Percentiles rank a stretch among this genome's conserved stretches.
phyloP scores from a whole-genome alignment of 2,888 invertebrate species.

The Heliconius ismenius region DNA sequence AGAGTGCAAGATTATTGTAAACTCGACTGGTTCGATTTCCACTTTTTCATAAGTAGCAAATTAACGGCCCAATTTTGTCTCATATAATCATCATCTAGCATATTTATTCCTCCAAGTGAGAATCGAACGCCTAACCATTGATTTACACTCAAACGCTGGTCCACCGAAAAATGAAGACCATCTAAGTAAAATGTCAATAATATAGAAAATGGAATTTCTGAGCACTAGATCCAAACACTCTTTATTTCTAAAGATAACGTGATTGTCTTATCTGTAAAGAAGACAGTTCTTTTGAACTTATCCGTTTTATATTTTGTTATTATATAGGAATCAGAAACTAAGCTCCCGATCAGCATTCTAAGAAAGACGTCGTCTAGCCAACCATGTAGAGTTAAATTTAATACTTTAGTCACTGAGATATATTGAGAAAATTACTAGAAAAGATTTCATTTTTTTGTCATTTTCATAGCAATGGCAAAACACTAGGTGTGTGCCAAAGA shows the following conservation, averaged over 20 bases:
- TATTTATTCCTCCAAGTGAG: no score
- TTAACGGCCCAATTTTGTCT: no score
- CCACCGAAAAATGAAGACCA: no score
- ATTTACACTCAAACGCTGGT: no score
- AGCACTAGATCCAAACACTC: background rate
- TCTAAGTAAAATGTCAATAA: no score
- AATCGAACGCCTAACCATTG: no score
- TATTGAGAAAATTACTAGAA: conserved; percentile 14
- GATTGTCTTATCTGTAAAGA: background rate
- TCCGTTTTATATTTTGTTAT: conserved; percentile 9
- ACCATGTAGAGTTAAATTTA: conserved; percentile 39
- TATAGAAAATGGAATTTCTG: no score
- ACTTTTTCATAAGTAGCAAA: no score
- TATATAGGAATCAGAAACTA: conserved; percentile 24
- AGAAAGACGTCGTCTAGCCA: conserved; percentile 38
- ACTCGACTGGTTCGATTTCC: no score
- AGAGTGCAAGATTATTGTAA: no score
- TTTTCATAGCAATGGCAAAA: background rate
- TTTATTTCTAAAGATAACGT: background rate
- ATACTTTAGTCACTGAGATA: conserved; percentile 32
- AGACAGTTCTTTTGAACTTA: background rate
- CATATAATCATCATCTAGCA: no score
- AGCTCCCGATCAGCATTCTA: conserved; percentile 40
- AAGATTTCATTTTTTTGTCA: background rate
- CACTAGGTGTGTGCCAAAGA: background rate